Percentiles rank a stretch among this genome's conserved stretches.
These are phyloP conservation scores for Psylliodes chrysocephalus DNA, from an alignment of 2,888 invertebrate species.

Conservation along the genomic window DNA sequence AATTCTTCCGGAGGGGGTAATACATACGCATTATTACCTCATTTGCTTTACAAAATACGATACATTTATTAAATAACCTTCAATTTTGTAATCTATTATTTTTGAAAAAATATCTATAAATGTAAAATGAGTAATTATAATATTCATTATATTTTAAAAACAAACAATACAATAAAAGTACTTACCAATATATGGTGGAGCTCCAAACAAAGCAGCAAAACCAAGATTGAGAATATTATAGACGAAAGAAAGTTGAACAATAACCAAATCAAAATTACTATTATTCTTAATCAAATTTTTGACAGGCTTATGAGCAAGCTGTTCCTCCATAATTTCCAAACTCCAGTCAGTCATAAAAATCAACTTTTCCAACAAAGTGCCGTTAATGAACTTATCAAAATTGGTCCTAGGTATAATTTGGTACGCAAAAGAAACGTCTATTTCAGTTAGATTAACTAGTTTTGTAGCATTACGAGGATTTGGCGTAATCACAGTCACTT, in stretches of 20 bases:
- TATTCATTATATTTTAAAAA: too few species aligned
- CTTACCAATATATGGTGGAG: conserved; percentile 12
- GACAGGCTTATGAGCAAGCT: background rate
- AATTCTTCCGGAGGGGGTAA: too few species aligned
- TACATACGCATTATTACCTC: too few species aligned
- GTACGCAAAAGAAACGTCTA: conserved; percentile 5
- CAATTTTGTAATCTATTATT: too few species aligned
- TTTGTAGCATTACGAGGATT: conserved; percentile 27
- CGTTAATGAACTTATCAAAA: background rate
- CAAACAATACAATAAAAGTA: background rate
- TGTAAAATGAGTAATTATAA: too few species aligned
- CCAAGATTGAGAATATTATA: background rate
- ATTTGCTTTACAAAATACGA: too few species aligned
- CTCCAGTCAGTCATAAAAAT: background rate
- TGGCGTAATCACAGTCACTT: conserved; percentile 43
- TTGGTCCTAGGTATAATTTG: background rate
- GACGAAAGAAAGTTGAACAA: conserved; percentile 7
- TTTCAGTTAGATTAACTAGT: conserved; percentile 30
- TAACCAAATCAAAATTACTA: conserved; percentile 1
- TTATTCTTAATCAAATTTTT: background rate
- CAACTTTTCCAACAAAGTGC: background rate
- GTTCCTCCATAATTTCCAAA: background rate
- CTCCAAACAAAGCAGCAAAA: background rate
- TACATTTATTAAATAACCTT: too few species aligned
- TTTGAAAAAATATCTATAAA: too few species aligned